Evolutionary conservation across 2,797 vertebrate species (phyloP).

Genomic region (Macrochelys suwanniensis): DNA sequence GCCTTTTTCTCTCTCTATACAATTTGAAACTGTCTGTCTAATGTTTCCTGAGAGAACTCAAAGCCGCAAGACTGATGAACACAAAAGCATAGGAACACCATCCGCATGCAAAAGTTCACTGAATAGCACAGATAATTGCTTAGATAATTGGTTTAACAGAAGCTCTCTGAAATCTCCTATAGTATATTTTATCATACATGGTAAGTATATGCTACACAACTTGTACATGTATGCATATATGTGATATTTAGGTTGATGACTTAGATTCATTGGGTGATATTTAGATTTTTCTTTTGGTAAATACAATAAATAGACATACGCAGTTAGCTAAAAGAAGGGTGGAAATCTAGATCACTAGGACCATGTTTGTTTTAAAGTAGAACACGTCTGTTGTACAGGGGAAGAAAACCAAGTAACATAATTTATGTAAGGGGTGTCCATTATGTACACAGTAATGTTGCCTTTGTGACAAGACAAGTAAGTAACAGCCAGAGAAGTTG

Average conservation of each 20-base stretch:
- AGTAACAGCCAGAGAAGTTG: conserved; percentile 69
- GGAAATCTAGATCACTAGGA: conserved; percentile 35
- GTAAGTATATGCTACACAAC: conserved; percentile 53
- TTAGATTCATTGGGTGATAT: conserved; percentile 4
- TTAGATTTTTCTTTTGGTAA: conserved; percentile 60
- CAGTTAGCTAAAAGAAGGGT: conserved; percentile 35
- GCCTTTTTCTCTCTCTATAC: conserved; percentile 62
- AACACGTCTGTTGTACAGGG: background rate
- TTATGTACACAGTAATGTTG: conserved; percentile 45
- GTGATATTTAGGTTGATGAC: background rate
- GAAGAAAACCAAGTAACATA: conserved; percentile 41
- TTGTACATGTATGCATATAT: background rate
- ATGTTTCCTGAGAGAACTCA: conserved; percentile 77
- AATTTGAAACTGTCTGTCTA: conserved; percentile 68
- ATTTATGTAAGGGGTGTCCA: conserved; percentile 53
- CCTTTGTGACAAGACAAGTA: conserved; percentile 47
- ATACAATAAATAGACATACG: background rate
- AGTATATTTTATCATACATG: conserved; percentile 35
- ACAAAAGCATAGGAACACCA: conserved; percentile 76
- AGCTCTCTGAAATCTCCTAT: conserved; percentile 57
- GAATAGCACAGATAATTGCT: conserved; percentile 75
- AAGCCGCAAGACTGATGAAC: conserved; percentile 63
- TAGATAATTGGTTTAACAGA: conserved; percentile 77
- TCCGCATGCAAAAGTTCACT: conserved; percentile 68
- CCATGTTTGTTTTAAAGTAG: conserved; percentile 34